Evolutionary conservation across 2,797 vertebrate genomes (phyloP), one percentile per base, ranked within the genome.

Genomic region (Bucorvus abyssinicus): DNA sequence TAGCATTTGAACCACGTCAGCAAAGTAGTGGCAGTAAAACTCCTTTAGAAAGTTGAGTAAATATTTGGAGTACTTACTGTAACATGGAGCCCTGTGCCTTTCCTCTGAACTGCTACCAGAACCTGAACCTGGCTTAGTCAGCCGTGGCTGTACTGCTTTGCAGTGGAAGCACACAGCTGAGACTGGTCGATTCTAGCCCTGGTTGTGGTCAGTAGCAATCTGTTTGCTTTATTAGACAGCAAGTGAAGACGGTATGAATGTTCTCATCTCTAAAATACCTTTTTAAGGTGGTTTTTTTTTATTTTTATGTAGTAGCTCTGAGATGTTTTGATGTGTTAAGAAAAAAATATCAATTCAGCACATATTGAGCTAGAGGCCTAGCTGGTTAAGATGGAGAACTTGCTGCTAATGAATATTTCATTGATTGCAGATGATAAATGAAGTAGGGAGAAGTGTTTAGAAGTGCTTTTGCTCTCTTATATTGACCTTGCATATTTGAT

Each of bases 21-120:
- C 60, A 77, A 88, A 90, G 63, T 7, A 71, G 84, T 50, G 40
- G 47, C 74, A 63, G 55, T 90, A 92, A 93, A 96, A 84, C 22
- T 8, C 12, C 52, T 77, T 92, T 63, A 94, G 71, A 84, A 92
- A 84, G 63, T 12, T 64, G 34, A 84, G 52, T 90, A 92, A 95
- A 94, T 90, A 89, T 92, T 96, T 87, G 89, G 49, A 91, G 56
- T 63, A 89, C 84, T 92, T 93, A 40, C 36, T 60, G 61, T 89
- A 86, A 79, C 0, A 0, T 77, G 36, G 74, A 93, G n/a, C 24
- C 32, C n/a, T 0, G 0, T 56, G 61, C 36, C 59, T 94, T 75
- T 73, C 65, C 24, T 82, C 1, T 3, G 57, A 52, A 61, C 0
- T 0, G 57, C 85, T 93, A 73, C 83, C 1, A 15, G 20, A 81